Evolutionary conservation across 1,140 invertebrate genomes (phyloP), one percentile per base, ranked within the genome.

Genomic region (Diabrotica undecimpunctata): DNA sequence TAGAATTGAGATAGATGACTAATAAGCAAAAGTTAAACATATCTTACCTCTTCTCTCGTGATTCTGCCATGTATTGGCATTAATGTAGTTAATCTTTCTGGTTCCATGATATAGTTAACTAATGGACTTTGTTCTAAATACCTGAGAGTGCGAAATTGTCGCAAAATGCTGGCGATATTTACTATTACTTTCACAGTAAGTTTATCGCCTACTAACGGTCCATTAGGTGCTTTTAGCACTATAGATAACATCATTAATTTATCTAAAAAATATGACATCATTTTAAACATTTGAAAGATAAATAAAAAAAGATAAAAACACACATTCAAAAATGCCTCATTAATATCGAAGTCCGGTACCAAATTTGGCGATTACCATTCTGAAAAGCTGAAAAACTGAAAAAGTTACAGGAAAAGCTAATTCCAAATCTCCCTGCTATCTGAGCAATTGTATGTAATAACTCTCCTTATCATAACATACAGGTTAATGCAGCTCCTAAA

Each of bases 71-170:
- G 25, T 25, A 25, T 25, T 25, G 25, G 25, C 25, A 25, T 25
- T 25, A 25, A 25, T 4, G 25, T 25, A 25, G 25, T 2, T 25
- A 25, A 25, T 25, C 25, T 25, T 25, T 69, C 71, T 2, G 81
- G 80, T 62, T 72, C 65, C 35, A 81, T 54, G 58, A 82, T 77
- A 10, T 62, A 61, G 12, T 74, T 61, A 11, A 68, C 53, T 3
- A 85, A 60, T 0, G 80, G 75, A 0, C 83, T 83, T 0, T 74
- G 66, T 5, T 76, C 69, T 12, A 85, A 67, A 67, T 76, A 78
- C 57, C 83, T 78, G 3, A 85, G 65, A 6, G 82, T 80, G 70
- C 79, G 79, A 39, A 84, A 76, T 39, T 79, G 72, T 59, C 83
- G 74, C 46, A 79, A 36, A 59, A 54, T 36, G 25, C 35, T 10